Evolutionary conservation across 2,888 invertebrate genomes (phyloP), one percentile per base, ranked within the genome.

Genomic region (Physocephala rufipes): DNA sequence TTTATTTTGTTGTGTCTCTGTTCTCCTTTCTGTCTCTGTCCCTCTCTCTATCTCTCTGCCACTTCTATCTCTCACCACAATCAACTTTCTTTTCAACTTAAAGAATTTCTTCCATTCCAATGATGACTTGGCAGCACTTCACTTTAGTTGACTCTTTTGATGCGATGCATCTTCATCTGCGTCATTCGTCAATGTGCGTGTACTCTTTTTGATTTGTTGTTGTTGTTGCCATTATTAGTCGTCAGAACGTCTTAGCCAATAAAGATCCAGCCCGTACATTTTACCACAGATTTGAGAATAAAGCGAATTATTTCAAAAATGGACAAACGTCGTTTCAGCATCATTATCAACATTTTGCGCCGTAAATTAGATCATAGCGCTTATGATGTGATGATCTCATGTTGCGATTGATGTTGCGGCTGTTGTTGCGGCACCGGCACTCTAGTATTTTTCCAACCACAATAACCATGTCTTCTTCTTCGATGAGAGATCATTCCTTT

Each of bases 201-300:
- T 28, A 13, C 36, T 21, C 49, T 66, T 51, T 21, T 43, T 65
- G 26, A 21, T 12, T 45, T 59, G 64, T 36, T 59, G 43, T 53
- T 69, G 65, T 67, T 64, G 68, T 58, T 71, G 68, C n/a, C 47
- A 62, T 58, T 49, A 36, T 47, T 70, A 45, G 66, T 26, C 1
- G 24, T 24, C 2, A 4, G 45, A 45, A 55, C 66, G 67, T 67
- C 67, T 19, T 16, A 45, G 61, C 28, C 45, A 59, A 16, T 67
- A 66, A 80, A 82, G 81, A 82, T 81, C 79, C 81, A 81, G 82
- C 82, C 82, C 82, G 79, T n/a, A n/a, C n/a, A n/a, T n/a, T n/a
- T n/a, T n/a, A n/a, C n/a, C 30, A 70, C 64, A 47, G 55, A 64
- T 58, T 64, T 63, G 24, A 68, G 51, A 53, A 51, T 24, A 51